Base-by-base conservation (phyloP, 2,888 invertebrate species). In the Archaeoteleia sp. region DNA sequence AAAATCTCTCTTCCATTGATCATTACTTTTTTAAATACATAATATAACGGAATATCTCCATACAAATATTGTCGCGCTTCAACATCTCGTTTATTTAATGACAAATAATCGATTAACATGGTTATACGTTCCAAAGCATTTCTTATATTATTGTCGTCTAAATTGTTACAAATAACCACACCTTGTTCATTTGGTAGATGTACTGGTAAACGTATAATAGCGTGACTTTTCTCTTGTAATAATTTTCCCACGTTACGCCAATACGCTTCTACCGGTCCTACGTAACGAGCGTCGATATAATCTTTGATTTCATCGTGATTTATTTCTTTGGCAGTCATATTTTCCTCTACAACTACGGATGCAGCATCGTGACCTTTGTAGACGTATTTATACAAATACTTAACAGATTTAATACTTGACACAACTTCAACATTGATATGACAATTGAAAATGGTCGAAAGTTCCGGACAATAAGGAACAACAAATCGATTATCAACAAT, bases 401-500 rank as follows among this genome's bases (percentile, higher is more conserved):
- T 77, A 43, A 78, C 79, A 72, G 61, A 72, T 57, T 37, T 2
- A 20, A 20, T 5, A 5, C 20, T 5, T 25, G 73, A 63, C 48
- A 76, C 78, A 42, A 71, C 46, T 69, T 78, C 74, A 20, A 78
- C 76, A 62, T 79, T 80, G n/a, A 79, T 76, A 48, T 79, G 78
- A 51, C 67, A 67, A 65, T 77, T 73, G 45, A 74, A 75, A 34
- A 46, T 57, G 6, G 20, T n/a, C 17, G 62, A 69, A 14, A 75
- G 49, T 23, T 20, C 27, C 6, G 70, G 62, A 60, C 60, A 62
- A 35, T 71, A 79, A 13, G 80, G 79, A n/a, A 84, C 82, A 25
- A 79, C 76, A 73, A 76, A 79, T 10, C 72, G 62, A 65, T 82
- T 83, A 62, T 83, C 79, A n/a, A 79, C 67, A 25, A 35, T 20